Percentiles rank a stretch among this genome's conserved stretches.
Evolutionary conservation across 2,797 vertebrate species (phyloP).

Genomic region (Macroramphosus scolopax): DNA sequence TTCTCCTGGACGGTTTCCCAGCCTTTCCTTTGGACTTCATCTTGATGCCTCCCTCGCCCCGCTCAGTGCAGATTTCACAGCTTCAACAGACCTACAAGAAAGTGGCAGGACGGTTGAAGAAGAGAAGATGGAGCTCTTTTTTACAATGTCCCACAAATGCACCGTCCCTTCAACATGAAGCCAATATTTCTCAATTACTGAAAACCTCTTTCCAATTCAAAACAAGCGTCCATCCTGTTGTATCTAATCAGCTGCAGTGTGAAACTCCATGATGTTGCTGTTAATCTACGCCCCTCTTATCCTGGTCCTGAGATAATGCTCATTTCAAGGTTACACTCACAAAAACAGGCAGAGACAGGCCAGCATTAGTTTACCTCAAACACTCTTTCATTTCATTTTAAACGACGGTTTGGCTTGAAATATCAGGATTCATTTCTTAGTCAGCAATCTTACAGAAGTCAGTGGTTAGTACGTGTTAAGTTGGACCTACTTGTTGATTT

Average conservation of each 20-base stretch:
- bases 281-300: conserved; percentile 67
- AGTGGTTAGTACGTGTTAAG: background rate
- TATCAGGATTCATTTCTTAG: background rate
- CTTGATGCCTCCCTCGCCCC: conserved; percentile 41
- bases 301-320: conserved; percentile 62
- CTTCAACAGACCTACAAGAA: conserved; percentile 31
- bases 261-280: conserved; percentile 70
- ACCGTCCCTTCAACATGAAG: background rate
- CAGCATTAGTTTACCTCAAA: conserved; percentile 3
- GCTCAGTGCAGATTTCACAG: conserved; percentile 15
- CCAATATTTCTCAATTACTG: background rate
- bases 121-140: no score
- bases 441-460: background rate
- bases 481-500: no score
- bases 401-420: background rate
- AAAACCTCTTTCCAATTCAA: conserved; percentile 26
- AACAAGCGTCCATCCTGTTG: conserved; percentile 44
- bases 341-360: conserved; percentile 42
- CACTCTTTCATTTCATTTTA: conserved; percentile 2
- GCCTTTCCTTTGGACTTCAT: conserved; percentile 94
- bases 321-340: conserved; percentile 73
- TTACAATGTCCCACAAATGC: background rate
- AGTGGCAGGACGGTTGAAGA: background rate
- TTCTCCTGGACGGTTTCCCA: conserved; percentile 73
- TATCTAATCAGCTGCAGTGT: conserved; percentile 67